phyloP scores from a whole-genome alignment of 1,140 invertebrate genomes.

The Yoshiicerus persimilis region DNA sequence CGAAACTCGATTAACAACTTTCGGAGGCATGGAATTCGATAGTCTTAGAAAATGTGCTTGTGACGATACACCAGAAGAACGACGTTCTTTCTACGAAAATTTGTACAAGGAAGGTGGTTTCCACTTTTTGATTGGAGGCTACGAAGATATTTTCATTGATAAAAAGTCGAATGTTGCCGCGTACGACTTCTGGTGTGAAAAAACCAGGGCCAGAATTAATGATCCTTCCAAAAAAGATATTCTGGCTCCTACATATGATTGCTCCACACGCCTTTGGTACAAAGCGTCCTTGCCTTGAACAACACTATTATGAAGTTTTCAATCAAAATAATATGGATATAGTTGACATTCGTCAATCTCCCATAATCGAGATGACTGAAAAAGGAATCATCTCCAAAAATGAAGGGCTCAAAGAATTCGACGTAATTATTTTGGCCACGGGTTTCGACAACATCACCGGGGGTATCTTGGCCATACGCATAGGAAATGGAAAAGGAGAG shows the following conservation, averaged over 20 bases:
- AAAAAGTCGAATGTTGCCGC: background rate
- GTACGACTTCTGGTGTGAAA: slow-evolving; percentile 26
- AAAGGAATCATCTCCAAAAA: background rate
- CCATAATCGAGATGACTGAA: background rate
- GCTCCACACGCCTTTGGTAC: too few relatives aligned
- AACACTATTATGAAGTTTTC: slow-evolving; percentile 23
- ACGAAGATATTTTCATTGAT: background rate
- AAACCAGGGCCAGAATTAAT: background rate
- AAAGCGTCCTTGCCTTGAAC: slow-evolving; percentile 22
- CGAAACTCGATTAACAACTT: background rate
- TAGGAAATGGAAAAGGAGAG: too few relatives aligned
- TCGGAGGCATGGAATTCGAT: too few relatives aligned
- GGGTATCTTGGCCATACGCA: too few relatives aligned
- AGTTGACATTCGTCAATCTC: slow-evolving; percentile 14
- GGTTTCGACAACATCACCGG: too few relatives aligned
- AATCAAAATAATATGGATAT: slow-evolving; percentile 28
- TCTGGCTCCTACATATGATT: too few relatives aligned
- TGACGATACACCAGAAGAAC: background rate
- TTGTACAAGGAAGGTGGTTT: too few relatives aligned
- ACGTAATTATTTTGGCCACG: too few relatives aligned
- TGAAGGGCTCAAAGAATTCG: background rate
- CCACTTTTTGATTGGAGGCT: background rate
- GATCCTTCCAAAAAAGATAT: background rate
- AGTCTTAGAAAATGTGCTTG: background rate
- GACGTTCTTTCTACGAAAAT: background rate